phyloP scores from a whole-genome alignment of 2,797 vertebrate species.

The Dendrocincla fuliginosa region DNA sequence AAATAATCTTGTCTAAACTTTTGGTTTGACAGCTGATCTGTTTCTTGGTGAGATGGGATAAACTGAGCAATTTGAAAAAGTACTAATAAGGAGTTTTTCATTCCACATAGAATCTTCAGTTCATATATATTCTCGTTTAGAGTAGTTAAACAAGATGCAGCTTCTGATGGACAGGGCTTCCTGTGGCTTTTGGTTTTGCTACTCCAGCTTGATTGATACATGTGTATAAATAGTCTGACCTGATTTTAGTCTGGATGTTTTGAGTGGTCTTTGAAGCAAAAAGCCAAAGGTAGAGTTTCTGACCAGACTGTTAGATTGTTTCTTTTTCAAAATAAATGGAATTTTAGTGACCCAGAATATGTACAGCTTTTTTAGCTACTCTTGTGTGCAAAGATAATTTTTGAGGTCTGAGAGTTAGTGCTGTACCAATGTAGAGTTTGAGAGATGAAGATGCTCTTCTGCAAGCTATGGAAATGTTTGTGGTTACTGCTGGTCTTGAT shows the following conservation, averaged over 20 bases:
- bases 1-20: neutral
- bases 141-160: neutral
- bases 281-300: neutral
- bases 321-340: neutral
- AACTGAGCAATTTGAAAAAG: neutral
- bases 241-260: neutral
- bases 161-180: neutral
- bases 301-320: neutral
- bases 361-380: neutral
- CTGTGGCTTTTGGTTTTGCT: neutral
- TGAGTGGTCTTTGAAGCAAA: neutral
- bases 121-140: neutral
- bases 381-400: neutral
- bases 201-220: neutral
- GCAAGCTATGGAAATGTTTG: neutral
- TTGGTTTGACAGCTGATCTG: neutral
- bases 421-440: neutral
- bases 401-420: neutral
- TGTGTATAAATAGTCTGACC: neutral
- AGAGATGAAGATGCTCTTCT: neutral
- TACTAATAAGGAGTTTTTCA: neutral
- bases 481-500: neutral
- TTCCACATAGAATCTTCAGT: neutral
- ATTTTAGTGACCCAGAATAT: neutral
- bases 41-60: neutral